Percentiles rank a stretch among this genome's conserved stretches.
Conservation (phyloP, 2,797 vertebrate genomes). For the Lophura swinhoii region DNA sequence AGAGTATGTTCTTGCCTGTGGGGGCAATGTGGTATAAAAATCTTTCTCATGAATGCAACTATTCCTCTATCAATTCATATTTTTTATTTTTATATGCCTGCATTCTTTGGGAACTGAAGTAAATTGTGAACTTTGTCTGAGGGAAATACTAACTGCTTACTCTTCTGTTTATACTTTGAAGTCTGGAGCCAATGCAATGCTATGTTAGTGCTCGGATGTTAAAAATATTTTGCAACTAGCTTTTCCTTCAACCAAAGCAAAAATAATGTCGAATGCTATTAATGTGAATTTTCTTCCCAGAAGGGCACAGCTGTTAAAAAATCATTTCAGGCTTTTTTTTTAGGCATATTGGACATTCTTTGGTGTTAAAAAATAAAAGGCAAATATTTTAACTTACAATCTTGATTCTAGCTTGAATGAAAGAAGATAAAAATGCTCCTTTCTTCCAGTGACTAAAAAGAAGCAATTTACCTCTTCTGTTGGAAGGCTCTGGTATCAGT, state of each 20-base stretch:
- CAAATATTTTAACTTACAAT: neutral
- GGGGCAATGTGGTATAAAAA: neutral
- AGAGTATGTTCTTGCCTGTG: neutral
- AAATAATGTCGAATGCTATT: neutral
- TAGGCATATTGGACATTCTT: neutral
- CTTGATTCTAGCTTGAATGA: accelerated
- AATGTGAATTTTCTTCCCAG: neutral
- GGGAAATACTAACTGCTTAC: neutral
- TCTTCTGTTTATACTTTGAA: neutral
- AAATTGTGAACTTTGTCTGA: neutral
- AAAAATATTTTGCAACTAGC: neutral
- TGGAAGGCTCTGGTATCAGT: neutral
- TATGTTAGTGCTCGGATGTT: neutral
- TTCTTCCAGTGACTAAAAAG: neutral
- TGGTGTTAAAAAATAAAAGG: neutral
- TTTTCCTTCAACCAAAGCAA: neutral
- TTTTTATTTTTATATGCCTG: slow-evolving; percentile 5
- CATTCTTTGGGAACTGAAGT: neutral
- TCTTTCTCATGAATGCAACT: neutral
- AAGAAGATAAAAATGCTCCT: neutral
- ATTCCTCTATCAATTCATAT: neutral
- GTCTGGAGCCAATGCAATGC: neutral
- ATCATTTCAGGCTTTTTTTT: neutral
- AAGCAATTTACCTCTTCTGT: neutral
- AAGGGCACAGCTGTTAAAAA: neutral